A percentile compares a stretch with the other conserved stretches of the same genome.
phyloP scores from a whole-genome alignment of 2,797 vertebrate genomes.

The Phataginus tricuspis region DNA sequence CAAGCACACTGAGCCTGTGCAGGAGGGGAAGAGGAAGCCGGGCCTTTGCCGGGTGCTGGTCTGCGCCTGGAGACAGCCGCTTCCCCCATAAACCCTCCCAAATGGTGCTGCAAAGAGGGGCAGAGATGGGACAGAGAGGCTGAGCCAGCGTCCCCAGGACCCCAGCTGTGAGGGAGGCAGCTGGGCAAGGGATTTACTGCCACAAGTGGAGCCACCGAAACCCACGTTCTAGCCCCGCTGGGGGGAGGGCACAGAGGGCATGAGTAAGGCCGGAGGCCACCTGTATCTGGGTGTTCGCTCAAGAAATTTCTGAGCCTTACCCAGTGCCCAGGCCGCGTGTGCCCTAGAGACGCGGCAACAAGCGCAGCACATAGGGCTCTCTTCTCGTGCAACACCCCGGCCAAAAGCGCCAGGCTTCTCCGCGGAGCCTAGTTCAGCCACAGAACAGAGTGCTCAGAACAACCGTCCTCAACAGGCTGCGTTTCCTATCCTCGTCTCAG shows the following conservation, averaged over 20 bases:
- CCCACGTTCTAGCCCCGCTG: neutral
- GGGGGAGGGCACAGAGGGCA: neutral
- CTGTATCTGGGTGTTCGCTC: too few species aligned
- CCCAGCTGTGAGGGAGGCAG: neutral
- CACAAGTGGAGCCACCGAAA: fast-evolving
- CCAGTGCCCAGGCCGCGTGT: fast-evolving
- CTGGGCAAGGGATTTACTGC: fast-evolving
- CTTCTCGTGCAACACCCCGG: fast-evolving
- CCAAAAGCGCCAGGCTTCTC: neutral
- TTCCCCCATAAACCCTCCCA: too few species aligned
- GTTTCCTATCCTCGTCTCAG: neutral
- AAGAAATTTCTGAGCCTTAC: neutral
- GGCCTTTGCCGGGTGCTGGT: neutral
- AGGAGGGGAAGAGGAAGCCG: neutral
- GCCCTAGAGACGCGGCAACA: neutral
- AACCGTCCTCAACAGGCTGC: fast-evolving
- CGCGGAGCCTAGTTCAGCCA: fast-evolving
- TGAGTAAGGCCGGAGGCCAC: neutral
- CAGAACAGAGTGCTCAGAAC: fast-evolving
- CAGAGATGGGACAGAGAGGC: neutral
- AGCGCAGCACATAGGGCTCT: fast-evolving
- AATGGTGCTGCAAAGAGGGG: neutral
- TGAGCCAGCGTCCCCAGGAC: neutral
- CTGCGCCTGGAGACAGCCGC: fast-evolving
- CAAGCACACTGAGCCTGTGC: fast-evolving